Base-by-base conservation (phyloP, 2,113 vertebrate species). In the Sphyrna mokarran region DNA sequence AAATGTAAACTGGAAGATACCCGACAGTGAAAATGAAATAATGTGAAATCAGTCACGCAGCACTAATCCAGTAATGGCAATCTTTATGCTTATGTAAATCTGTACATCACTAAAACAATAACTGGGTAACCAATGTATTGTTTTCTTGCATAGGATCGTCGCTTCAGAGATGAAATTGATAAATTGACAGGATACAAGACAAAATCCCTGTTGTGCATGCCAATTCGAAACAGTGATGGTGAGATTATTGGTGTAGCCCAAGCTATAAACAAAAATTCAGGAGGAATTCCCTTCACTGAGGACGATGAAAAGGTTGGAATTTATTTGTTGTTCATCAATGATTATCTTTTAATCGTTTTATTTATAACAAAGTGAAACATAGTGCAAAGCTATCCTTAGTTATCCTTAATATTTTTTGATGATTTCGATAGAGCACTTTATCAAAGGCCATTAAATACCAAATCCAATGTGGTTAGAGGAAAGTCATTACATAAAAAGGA, bases 151-250 rank as follows among this genome's bases (percentile, higher is more conserved):
- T 97, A 99, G 99, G 99, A 99, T 97, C 98, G 98, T 68, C 98
- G 99, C 93, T 99, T 99, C 98, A 99, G 99, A 96, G 98, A 99
- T 96, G 99, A 99, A 97, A 99, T 99, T 9, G 99, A 99, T 98
- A 99, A 99, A 97, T 96, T 99, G 96, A 99, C 99, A 20, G 99
- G 99, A 40, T 99, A 99, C 97, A 99, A 99, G 98, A 99, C 99
- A 83, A 99, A 99, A 97, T 99, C 99, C 0, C 97, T 99, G 78
- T 54, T 99, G 96, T 99, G 99, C 96, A 99, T 99, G 99, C 99
- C 99, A 70, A 99, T 99, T 96, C 97, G 97, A 96, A 99, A 98
- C 98, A 99, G 99, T 72, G 99, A 99, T 61, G 99, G 99, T 70
- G 99, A 99, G 97, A 98, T 99, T 96, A 99, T 99, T 68, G 99